phyloP scores from a whole-genome alignment of 2,888 invertebrate genomes.

The Escarpia spicata region DNA sequence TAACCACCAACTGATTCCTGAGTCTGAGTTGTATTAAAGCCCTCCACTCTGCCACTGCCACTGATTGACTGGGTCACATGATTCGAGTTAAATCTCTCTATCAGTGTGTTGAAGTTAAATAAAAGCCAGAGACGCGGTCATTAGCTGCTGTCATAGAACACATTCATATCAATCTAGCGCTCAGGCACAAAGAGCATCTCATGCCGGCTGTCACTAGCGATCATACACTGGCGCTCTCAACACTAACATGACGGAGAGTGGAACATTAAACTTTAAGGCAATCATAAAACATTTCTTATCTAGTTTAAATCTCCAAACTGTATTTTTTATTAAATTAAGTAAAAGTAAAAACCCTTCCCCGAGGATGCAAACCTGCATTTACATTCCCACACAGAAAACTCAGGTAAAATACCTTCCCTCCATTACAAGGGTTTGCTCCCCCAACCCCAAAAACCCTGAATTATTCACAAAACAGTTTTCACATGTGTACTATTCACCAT shows the following conservation, averaged over 20 bases:
- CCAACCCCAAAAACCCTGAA: neutral
- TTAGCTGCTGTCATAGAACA: neutral
- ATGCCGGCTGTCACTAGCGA: neutral
- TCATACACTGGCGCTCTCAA: neutral
- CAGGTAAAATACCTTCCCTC: neutral
- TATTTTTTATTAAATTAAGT: neutral
- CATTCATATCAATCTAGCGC: neutral
- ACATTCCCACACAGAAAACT: too few relatives aligned
- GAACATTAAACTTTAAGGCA: neutral
- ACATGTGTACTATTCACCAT: too few relatives aligned
- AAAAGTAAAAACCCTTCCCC: neutral
- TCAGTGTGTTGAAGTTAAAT: neutral
- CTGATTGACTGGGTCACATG: constrained; percentile 3
- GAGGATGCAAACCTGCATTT: neutral
- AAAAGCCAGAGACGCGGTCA: neutral
- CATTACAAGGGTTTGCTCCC: neutral
- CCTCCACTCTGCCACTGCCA: neutral
- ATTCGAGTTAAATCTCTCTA: neutral
- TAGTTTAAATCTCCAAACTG: neutral
- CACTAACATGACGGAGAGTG: neutral
- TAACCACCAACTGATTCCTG: neutral
- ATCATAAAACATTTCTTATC: neutral
- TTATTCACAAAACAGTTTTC: too few relatives aligned
- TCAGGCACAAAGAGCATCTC: neutral
- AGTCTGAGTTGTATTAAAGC: neutral